Conservation (phyloP, 92 coral and sea anemone genomes). For the Montipora capitata region DNA sequence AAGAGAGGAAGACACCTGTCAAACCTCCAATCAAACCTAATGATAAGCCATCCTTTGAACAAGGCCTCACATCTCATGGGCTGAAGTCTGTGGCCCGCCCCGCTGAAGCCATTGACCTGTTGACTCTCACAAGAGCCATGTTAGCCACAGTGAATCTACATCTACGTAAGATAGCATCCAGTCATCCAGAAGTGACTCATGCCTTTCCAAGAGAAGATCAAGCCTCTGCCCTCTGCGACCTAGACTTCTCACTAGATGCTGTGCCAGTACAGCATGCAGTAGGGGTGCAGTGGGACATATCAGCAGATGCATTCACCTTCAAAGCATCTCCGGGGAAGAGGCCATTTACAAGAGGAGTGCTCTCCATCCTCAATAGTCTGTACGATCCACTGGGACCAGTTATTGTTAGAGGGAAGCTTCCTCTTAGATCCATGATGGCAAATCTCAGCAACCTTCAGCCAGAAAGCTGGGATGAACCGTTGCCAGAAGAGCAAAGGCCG, state of each 20-base stretch:
- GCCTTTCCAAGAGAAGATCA: constrained; percentile 17
- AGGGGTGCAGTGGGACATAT: constrained; percentile 43
- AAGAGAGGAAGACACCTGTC: constrained; percentile 15
- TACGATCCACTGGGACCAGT: constrained; percentile 57
- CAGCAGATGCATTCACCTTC: constrained; percentile 35
- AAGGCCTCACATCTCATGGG: constrained; percentile 8
- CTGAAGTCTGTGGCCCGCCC: neutral
- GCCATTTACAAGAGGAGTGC: constrained; percentile 38
- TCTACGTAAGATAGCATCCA: constrained; percentile 19
- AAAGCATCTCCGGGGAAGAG: neutral
- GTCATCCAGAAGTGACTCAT: constrained; percentile 12
- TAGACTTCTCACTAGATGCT: constrained; percentile 10
- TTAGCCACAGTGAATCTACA: constrained; percentile 4
- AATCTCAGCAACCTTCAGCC: neutral
- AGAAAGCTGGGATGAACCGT: neutral
- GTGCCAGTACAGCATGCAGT: constrained; percentile 39
- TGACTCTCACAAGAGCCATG: constrained; percentile 5
- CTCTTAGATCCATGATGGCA: constrained; percentile 15
- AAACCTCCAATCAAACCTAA: neutral
- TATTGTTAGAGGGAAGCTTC: constrained; percentile 18
- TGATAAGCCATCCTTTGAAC: neutral
- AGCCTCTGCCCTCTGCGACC: constrained; percentile 9
- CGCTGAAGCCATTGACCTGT: constrained; percentile 8
- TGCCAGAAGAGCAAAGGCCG: neutral
- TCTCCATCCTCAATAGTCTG: constrained; percentile 26